Conservation (phyloP, 2,888 invertebrate species). For the Disparrhopalites patrizii region DNA sequence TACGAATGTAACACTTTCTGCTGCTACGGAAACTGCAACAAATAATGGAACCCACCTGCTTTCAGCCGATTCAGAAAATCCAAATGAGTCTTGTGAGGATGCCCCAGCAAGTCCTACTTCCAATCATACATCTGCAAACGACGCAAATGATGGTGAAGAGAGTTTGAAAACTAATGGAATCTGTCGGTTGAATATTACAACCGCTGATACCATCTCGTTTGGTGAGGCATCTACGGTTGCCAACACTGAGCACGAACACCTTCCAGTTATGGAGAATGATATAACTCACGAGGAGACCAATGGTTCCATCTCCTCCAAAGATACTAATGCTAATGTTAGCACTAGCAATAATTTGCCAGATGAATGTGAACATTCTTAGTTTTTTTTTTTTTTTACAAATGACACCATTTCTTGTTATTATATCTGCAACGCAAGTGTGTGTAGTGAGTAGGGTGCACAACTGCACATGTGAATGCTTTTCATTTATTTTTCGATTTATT, state of each 20-base stretch:
- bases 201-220: no score
- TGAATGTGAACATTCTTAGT: neutral
- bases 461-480: no score
- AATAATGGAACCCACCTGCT: neutral
- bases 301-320: neutral
- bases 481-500: no score
- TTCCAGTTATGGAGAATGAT: neutral
- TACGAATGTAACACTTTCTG: neutral
- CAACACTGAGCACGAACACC: neutral
- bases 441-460: no score
- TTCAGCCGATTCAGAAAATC: slow-evolving; percentile 3
- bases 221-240: no score
- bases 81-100: no score
- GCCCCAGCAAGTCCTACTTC: no score
- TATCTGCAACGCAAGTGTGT: no score
- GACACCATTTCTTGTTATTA: no score
- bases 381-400: no score
- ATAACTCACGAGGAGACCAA: slow-evolving; percentile 1
- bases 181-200: no score
- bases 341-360: neutral
- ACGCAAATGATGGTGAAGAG: slow-evolving; percentile 5
- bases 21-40: neutral
- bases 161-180: slow-evolving; percentile 10
- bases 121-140: no score
- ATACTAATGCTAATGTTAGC: neutral